A percentile compares a stretch with the other conserved stretches of the same genome.
Evolutionary conservation across 2,113 vertebrate genomes (phyloP).

Genomic region (Zosterops lateralis): DNA sequence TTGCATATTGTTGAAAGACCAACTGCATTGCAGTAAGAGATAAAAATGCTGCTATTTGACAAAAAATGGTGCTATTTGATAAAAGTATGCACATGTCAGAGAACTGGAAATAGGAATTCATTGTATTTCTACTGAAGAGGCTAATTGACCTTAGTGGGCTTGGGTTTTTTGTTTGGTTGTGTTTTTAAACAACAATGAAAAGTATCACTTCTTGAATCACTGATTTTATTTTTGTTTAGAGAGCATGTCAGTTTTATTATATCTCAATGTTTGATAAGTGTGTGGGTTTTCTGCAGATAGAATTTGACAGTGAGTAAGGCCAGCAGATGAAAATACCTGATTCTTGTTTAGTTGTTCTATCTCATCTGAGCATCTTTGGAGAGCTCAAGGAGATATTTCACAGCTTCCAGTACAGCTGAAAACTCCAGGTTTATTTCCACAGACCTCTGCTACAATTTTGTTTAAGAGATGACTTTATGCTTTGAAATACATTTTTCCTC

Average conservation of each 20-base stretch:
- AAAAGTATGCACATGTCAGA: background rate
- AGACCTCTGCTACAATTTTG: background rate
- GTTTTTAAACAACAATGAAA: background rate
- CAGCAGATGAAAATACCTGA: background rate
- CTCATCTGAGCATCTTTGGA: background rate
- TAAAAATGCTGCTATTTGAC: background rate
- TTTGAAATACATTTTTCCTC: background rate
- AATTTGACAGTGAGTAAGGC: background rate
- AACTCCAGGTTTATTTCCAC: background rate
- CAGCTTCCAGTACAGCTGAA: background rate
- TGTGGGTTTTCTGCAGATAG: background rate
- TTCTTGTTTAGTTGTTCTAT: background rate
- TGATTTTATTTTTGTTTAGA: background rate
- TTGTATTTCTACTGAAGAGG: background rate
- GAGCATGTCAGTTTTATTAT: rapidly evolving
- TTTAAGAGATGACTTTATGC: background rate
- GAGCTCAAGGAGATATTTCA: background rate
- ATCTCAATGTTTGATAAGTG: background rate
- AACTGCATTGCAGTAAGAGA: background rate
- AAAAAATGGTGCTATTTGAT: background rate
- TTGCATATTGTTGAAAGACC: background rate
- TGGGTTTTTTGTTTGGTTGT: background rate
- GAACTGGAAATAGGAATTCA: background rate
- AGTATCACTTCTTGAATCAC: background rate
- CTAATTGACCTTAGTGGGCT: background rate